Percentiles rank a stretch among this genome's conserved stretches.
phyloP scores from a whole-genome alignment of 2,888 invertebrate species.

The Diloba caeruleocephala region DNA sequence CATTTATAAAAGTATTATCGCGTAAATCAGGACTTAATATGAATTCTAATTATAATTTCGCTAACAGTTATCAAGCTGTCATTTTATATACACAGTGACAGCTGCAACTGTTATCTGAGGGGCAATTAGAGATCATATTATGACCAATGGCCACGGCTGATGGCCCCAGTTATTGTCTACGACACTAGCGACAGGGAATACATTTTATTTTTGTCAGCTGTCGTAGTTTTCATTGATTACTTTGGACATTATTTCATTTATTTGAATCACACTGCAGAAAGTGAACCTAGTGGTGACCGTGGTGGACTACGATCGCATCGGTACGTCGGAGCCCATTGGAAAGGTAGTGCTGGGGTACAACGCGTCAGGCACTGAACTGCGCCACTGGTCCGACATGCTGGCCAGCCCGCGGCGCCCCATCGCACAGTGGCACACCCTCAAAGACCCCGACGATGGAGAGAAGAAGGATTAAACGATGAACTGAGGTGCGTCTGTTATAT shows the following conservation, averaged over 20 bases:
- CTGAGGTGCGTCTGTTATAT: slow-evolving; percentile 54
- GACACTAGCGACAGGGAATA: neutral
- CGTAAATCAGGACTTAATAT: no score
- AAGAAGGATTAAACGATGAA: slow-evolving; percentile 92
- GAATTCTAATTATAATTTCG: no score
- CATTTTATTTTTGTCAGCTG: slow-evolving; percentile 10
- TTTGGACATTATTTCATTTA: slow-evolving; percentile 35
- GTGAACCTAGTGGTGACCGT: slow-evolving; percentile 99
- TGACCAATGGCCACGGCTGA: no score
- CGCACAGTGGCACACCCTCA: slow-evolving; percentile 99
- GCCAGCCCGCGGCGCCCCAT: slow-evolving; percentile 99
- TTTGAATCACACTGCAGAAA: slow-evolving; percentile 92
- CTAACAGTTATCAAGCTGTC: no score
- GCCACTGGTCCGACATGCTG: slow-evolving; percentile 99
- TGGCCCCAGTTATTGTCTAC: no score
- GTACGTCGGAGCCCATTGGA: slow-evolving; percentile 99
- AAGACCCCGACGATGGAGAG: slow-evolving; percentile 98
- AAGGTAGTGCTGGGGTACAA: slow-evolving; percentile 99
- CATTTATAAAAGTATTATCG: neutral
- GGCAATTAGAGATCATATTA: no score
- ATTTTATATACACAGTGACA: no score
- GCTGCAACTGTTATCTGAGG: no score
- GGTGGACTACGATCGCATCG: slow-evolving; percentile 99
- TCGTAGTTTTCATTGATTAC: slow-evolving; percentile 18
- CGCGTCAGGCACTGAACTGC: slow-evolving; percentile 98